Percentiles rank a stretch among this genome's conserved stretches.
phyloP scores from a whole-genome alignment of 1,140 invertebrate genomes.

The Lethrus apterus region DNA sequence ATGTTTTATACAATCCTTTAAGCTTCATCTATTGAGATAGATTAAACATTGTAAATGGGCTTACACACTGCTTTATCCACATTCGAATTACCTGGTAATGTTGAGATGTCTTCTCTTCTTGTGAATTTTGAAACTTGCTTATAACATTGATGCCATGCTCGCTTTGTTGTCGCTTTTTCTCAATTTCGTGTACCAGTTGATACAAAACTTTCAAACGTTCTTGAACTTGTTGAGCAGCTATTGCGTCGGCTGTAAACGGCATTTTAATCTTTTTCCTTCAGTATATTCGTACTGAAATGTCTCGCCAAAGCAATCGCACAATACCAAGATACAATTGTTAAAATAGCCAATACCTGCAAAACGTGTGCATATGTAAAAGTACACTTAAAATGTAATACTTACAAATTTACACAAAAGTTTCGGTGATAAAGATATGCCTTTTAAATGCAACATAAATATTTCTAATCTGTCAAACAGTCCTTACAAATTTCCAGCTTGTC shows the following conservation, averaged over 20 bases:
- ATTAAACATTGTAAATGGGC: too few relatives aligned
- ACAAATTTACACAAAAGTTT: too few relatives aligned
- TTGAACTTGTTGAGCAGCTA: constrained; percentile 71
- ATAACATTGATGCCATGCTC: constrained; percentile 75
- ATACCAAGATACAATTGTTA: constrained; percentile 31
- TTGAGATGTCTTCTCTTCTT: constrained; percentile 58
- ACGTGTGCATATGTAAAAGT: constrained; percentile 1
- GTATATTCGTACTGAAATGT: constrained; percentile 16
- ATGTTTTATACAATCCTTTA: constrained; percentile 72
- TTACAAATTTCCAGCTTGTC: background rate
- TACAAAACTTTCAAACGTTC: constrained; percentile 73
- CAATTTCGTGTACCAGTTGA: constrained; percentile 69
- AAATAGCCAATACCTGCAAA: constrained; percentile 24
- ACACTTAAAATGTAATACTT: constrained; percentile 5
- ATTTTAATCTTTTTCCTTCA: too few relatives aligned
- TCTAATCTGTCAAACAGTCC: background rate
- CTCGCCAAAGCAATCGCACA: constrained; percentile 24
- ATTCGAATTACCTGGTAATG: constrained; percentile 45
- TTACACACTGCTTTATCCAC: background rate
- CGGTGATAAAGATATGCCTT: background rate
- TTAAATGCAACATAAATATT: background rate
- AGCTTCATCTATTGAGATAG: constrained; percentile 64
- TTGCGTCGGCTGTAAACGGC: constrained; percentile 64
- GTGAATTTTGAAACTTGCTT: constrained; percentile 67
- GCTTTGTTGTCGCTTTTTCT: constrained; percentile 66